Evolutionary conservation across 2,888 invertebrate genomes (phyloP), one percentile per base, ranked within the genome.

Genomic region (Julus scanicus): DNA sequence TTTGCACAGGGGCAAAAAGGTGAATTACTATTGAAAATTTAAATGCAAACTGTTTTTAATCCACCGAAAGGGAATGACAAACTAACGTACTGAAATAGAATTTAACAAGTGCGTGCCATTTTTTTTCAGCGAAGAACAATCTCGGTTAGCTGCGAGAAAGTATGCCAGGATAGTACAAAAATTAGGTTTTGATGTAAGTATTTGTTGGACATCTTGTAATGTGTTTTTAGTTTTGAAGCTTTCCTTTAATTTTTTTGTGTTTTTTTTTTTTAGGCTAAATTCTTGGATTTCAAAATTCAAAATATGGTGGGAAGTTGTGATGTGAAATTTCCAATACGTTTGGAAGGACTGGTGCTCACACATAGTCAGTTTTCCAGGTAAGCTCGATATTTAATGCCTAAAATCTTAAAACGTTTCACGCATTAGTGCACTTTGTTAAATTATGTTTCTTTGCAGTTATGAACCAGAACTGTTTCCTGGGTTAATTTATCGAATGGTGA

Each of bases 381-480:
- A 90, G 89, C n/a, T 85, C 88, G n/a, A 88, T 87, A 15, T 88
- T 87, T 37, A 20, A 37, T 48, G n/a, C n/a, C n/a, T n/a, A n/a
- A n/a, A n/a, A n/a, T n/a, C n/a, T n/a, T n/a, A n/a, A n/a, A n/a
- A n/a, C n/a, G n/a, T n/a, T n/a, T n/a, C n/a, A n/a, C n/a, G n/a
- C n/a, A n/a, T n/a, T n/a, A n/a, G n/a, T n/a, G n/a, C n/a, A n/a
- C n/a, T n/a, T n/a, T n/a, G n/a, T n/a, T n/a, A 84, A 88, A 53
- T 85, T 63, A n/a, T 87, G 11, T 40, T 5, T 20, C 39, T 83
- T 87, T 92, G 84, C 91, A 96, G 97, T 88, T 99, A 99, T 92
- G 99, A 99, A 92, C 99, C 99, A 0, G 99, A 99, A 93, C 93
- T 99, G 88, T 99, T 99, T 93, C 99, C 99, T 9, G 99, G 99